Conservation (phyloP, 1,140 invertebrate species). For the Ridgeia piscesae region DNA sequence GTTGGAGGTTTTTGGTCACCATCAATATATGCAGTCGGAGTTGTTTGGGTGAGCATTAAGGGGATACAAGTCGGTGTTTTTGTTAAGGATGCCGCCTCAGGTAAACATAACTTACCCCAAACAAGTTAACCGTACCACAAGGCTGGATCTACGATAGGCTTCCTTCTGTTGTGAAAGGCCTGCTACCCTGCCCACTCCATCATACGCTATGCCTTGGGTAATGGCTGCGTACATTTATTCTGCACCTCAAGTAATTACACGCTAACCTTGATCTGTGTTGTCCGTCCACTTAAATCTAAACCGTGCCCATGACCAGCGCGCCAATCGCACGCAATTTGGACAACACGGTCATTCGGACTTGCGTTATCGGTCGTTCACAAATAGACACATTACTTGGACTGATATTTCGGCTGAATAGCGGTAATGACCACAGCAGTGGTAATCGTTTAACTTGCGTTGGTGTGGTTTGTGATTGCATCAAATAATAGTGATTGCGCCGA, state of each 20-base stretch:
- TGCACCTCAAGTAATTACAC: background rate
- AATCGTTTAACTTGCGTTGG: background rate
- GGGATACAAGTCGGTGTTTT: too few relatives aligned
- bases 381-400: background rate
- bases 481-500: background rate
- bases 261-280: background rate
- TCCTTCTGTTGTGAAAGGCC: too few relatives aligned
- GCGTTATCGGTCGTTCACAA: background rate
- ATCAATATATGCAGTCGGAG: too few relatives aligned
- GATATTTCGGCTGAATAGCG: background rate
- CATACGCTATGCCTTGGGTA: background rate
- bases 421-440: background rate
- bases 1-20: too few relatives aligned
- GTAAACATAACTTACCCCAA: too few relatives aligned
- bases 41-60: too few relatives aligned
- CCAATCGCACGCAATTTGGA: background rate
- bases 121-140: too few relatives aligned
- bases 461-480: background rate
- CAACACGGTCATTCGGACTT: background rate
- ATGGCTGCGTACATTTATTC: background rate
- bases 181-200: background rate
- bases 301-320: background rate
- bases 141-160: too few relatives aligned
- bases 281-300: background rate
- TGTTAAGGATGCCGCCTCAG: too few relatives aligned